A percentile compares a stretch with the other conserved stretches of the same genome.
Evolutionary conservation across 1,140 invertebrate species (phyloP).

Genomic region (Drosophila pectinifera): DNA sequence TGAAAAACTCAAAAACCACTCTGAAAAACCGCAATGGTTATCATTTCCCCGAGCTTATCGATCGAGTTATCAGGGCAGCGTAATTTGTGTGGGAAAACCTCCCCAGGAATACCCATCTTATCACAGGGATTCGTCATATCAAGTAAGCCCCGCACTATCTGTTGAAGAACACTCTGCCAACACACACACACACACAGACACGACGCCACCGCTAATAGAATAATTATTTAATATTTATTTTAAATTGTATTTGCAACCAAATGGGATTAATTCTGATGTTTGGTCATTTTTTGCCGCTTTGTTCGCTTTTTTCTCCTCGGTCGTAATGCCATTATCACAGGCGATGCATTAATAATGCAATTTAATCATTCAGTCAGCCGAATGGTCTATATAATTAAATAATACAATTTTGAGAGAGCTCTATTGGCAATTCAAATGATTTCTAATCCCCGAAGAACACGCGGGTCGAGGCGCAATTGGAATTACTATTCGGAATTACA

Average conservation of each 20-base stretch:
- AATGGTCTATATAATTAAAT: conserved; percentile 28
- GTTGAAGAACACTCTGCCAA: background rate
- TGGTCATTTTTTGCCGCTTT: background rate
- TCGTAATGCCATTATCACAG: conserved; percentile 15
- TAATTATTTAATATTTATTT: conserved; percentile 8
- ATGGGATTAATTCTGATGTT: conserved; percentile 14
- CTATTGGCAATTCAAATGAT: background rate
- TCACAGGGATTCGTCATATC: conserved; percentile 19
- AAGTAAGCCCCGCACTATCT: conserved; percentile 3
- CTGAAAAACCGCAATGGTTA: background rate
- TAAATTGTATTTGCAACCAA: conserved; percentile 2
- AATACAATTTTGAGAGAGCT: conserved; percentile 18
- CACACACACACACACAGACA: no score
- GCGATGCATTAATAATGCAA: conserved; percentile 26
- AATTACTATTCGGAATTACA: background rate
- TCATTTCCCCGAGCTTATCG: conserved; percentile 22
- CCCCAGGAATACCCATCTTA: conserved; percentile 25
- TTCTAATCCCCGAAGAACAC: conserved; percentile 4
- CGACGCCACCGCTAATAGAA: background rate
- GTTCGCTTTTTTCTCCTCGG: background rate
- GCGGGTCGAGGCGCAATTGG: background rate
- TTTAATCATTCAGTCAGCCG: conserved; percentile 20
- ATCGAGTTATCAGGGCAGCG: conserved; percentile 18
- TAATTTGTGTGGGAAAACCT: conserved; percentile 28
- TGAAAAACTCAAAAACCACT: background rate